Evolutionary conservation across 2,113 vertebrate species (phyloP), one percentile per base, ranked within the genome.

Genomic region (Callaeas wilsoni): DNA sequence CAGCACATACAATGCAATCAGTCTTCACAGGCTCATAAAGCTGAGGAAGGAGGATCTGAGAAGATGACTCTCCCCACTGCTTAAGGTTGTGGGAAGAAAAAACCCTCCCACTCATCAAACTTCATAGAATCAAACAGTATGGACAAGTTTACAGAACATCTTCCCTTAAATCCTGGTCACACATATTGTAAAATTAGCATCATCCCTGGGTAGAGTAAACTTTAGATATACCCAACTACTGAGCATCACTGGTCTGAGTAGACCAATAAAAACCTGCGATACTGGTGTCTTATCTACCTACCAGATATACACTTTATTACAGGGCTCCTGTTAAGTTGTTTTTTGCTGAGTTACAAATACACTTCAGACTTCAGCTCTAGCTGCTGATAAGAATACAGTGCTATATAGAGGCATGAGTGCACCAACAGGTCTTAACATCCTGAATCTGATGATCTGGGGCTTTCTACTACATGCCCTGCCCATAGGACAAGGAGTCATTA

Each of bases 301-400:
- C 11, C 6, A 18, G n/a, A n/a, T 15, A 44, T 27, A 20, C 1
- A 1, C 8, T 47, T 52, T 16, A 13, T 60, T 76, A n/a, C 5
- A 65, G 37, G 26, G 10, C 17, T 94, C 17, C 16, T 63, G 3
- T 33, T 42, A 19, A 41, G 13, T 21, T 53, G 19, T 19, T 56
- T 46, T 80, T 23, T 59, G 8, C 10, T 49, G 29, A 52, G 27
- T 25, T 56, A 67, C 23, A 92, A 84, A 59, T 29, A 32, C 1
- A 14, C 21, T 73, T 69, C 49, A 79, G 57, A 69, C 60, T 46
- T 69, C 41, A 69, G 19, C 29, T 71, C 29, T 22, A 80, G 49
- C 12, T n/a, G 16, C 16, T 44, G 69, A 4, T 0, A 3, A 52
- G 44, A 56, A 57, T 35, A 74, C 0, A 0, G 17, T 41, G 10